Evolutionary conservation across 1,140 invertebrate genomes (phyloP).

Genomic region (Melanaphis sacchari): DNA sequence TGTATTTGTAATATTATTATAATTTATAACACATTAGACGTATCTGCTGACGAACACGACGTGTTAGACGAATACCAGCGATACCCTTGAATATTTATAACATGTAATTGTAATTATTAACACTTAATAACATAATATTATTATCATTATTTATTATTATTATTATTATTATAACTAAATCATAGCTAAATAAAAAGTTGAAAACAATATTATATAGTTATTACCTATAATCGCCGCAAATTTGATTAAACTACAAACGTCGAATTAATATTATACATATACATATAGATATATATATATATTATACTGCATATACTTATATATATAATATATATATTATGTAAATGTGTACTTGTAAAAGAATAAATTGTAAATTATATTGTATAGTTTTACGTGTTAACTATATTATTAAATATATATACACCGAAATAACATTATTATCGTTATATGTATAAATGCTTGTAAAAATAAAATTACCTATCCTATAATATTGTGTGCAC

Average conservation of each 20-base stretch:
- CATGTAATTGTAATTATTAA: conserved; percentile 35
- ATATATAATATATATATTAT: background rate
- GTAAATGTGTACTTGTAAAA: background rate
- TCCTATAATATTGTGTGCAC: background rate
- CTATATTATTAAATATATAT: conserved; percentile 6
- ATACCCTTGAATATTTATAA: conserved; percentile 3
- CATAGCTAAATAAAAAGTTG: background rate
- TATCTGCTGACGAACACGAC: background rate
- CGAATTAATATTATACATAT: conserved; percentile 42
- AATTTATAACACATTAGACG: background rate
- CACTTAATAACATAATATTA: conserved; percentile 36
- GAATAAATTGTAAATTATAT: conserved; percentile 35
- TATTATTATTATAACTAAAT: conserved; percentile 12
- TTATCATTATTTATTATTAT: conserved; percentile 12
- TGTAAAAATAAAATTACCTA: background rate
- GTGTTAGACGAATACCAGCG: background rate
- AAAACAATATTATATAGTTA: background rate
- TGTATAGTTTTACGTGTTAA: conserved; percentile 21
- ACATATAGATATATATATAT: no score
- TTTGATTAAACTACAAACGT: conserved; percentile 22
- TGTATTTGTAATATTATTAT: background rate
- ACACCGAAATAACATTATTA: conserved; percentile 17
- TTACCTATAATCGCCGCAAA: background rate
- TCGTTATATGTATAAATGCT: background rate
- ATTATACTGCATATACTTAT: background rate